A percentile compares a stretch with the other conserved stretches of the same genome.
phyloP scores from a whole-genome alignment of 2,888 invertebrate species.

The Machimus atricapillus region DNA sequence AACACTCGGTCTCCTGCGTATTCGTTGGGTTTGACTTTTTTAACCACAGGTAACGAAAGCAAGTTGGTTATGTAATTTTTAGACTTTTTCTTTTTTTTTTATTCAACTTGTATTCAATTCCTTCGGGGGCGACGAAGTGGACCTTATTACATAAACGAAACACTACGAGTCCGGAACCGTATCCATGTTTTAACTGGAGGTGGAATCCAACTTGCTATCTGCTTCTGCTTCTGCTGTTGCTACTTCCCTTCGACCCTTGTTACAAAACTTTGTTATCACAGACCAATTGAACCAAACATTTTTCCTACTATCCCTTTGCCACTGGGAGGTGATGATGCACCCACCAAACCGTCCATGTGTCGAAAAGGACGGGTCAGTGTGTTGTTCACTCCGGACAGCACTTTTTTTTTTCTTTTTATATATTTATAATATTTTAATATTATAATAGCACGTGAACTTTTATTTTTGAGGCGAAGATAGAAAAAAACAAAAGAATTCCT shows the following conservation, averaged over 20 bases:
- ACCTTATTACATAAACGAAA: conserved; percentile 14
- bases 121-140: not conserved
- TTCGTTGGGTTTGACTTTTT: conserved; percentile 42
- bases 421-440: not conserved
- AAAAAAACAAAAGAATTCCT: not conserved
- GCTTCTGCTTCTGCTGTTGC: not conserved
- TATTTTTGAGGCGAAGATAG: not conserved
- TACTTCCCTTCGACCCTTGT: not conserved
- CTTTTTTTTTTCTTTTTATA: not conserved
- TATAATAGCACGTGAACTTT: not conserved
- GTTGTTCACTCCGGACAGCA: not conserved
- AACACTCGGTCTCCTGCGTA: conserved; percentile 7
- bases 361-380: not conserved
- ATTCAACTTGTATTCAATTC: conserved; percentile 11
- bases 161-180: not conserved
- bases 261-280: conserved; percentile 6
- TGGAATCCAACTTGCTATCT: not conserved
- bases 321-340: not conserved
- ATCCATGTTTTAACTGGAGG: not conserved
- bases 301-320: not conserved
- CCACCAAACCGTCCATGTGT: not conserved
- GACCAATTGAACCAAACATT: conserved; percentile 8
- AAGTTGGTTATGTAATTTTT: conserved; percentile 44
- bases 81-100: not conserved
- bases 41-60: conserved; percentile 43